Evolutionary conservation across 1,140 invertebrate genomes (phyloP).

Genomic region (Solenopsis invicta): DNA sequence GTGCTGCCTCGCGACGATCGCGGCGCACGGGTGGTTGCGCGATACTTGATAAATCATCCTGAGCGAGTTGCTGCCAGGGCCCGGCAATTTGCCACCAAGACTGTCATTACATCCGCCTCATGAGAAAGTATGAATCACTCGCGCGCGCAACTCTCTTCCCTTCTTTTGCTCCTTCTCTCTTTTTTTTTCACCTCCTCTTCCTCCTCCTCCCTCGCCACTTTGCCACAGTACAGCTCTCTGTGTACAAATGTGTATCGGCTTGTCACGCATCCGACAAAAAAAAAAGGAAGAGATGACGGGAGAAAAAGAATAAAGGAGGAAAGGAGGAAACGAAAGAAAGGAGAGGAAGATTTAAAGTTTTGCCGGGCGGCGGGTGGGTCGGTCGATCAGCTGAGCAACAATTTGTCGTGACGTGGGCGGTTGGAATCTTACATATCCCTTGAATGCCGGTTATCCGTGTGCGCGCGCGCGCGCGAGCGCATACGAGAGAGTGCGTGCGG

Average conservation of each 20-base stretch:
- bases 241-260: constrained; percentile 64
- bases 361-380: constrained; percentile 35
- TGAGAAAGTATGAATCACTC: constrained; percentile 68
- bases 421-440: constrained; percentile 72
- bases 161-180: neutral
- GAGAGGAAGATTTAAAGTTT: constrained; percentile 67
- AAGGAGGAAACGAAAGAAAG: neutral
- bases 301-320: neutral
- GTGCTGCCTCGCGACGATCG: constrained; percentile 5
- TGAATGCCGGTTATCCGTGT: constrained; percentile 57
- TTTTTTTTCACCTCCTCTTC: neutral
- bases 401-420: constrained; percentile 71
- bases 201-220: neutral
- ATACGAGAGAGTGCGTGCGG: neutral
- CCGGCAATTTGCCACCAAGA: constrained; percentile 71
- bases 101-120: constrained; percentile 68
- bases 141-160: neutral
- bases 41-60: constrained; percentile 71
- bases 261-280: constrained; percentile 35
- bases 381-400: constrained; percentile 74
- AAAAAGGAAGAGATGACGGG: neutral
- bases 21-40: constrained; percentile 62
- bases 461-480: constrained; percentile 63
- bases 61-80: constrained; percentile 57
- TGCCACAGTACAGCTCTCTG: neutral